Evolutionary conservation across 2,113 vertebrate genomes (phyloP).

Genomic region (Oryctolagus cuniculus): mOryCun1.1 NC_091434.1:1250501-1251000

Average conservation of each 20-base stretch:
- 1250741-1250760: accelerated
- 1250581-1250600: accelerated
- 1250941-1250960: constrained; percentile 85
- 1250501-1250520: accelerated
- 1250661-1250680: no score
- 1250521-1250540: no score
- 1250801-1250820: neutral
- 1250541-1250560: no score
- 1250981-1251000: constrained; percentile 50
- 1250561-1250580: neutral
- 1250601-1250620: accelerated
- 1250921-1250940: constrained; percentile 77
- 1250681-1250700: accelerated
- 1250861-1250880: constrained; percentile 47
- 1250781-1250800: accelerated
- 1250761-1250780: accelerated
- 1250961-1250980: constrained; percentile 27
- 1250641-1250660: accelerated
- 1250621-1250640: neutral
- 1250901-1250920: constrained; percentile 64
- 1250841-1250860: constrained; percentile 3
- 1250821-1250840: constrained; percentile 65
- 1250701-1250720: no score
- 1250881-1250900: constrained; percentile 63
- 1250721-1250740: no score